Base-by-base conservation (phyloP, 2,888 invertebrate genomes). In the Scaptomyza caliginosa region DNA sequence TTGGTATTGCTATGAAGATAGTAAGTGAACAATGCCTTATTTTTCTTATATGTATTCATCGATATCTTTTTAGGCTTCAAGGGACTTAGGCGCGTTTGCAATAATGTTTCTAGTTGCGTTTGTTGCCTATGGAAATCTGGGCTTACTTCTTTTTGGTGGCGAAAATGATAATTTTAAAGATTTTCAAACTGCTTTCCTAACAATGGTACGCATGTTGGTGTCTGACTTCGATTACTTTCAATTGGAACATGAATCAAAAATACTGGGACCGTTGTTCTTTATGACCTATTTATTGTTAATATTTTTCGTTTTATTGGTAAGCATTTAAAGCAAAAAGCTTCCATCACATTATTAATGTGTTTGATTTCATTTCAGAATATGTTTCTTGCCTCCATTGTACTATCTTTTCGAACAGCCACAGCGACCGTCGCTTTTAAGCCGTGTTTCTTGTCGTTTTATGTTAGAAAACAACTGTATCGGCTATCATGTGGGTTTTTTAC, bases 381-480 rank as follows among this genome's bases (percentile, higher is more conserved):
- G 95, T 95, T 96, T 91, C 89, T 95, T 88, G 95, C 95, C 52
- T 95, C 96, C 83, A 95, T 96, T 77, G 95, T 94, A 82, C 95
- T 95, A 88, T 94, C 95, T 0, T 96, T 95, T 89, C 92, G 94
- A 0, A 94, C 94, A 80, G 95, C 72, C n/a, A 38, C 43, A 13
- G 16, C 8, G 4, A 21, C 28, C 0, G 10, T 11, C 0, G 6
- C 3, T 10, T 19, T 17, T 7, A 52, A 60, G 30, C 72, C 67
- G 0, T 48, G 32, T 1, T 72, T 62, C 10, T 13, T 71, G 7
- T 23, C n/a, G 30, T 71, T 54, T 16, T 62, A 24, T 16, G 24
- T 70, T 6, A 52, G 40, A 26, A 67, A 71, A n/a, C 34, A 19
- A 34, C 7, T 70, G 1, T 70, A 28, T 21, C 43, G 70, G 0